Base-by-base conservation (phyloP, 2,797 vertebrate species). In the Cyclura pinguis region DNA sequence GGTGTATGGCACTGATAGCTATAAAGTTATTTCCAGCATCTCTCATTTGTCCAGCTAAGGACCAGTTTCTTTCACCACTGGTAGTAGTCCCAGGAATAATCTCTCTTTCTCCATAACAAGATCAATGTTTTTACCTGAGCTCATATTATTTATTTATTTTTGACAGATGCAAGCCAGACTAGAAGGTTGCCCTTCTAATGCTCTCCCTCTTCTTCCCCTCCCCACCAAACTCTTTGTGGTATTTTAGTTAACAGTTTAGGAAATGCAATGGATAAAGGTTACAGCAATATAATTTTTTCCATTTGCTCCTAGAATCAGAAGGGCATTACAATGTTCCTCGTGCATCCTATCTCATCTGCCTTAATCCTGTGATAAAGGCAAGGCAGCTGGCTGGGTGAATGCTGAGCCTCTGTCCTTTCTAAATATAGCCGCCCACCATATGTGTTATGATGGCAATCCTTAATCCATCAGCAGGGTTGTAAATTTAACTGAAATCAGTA, bases 401-500 rank as follows among this genome's bases (percentile, higher is more conserved):
- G 59, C 62, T 87, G 80, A 84, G 73, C 16, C 32, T 38, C 32
- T 90, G 83, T 35, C 81, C 74, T 87, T 83, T 92, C 88, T 89
- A 92, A 89, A 89, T 84, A 87, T 84, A 84, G 52, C 24, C 42
- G 74, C 29, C 35, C 50, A 88, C 81, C 80, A 84, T 88, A 88
- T 88, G 81, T 50, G 78, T 91, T 88, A 84, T 88, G 86, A 84
- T 52, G 88, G 62, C 86, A 80, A 72, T 88, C 52, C 90, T 80
- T 88, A 91, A 91, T 91, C 86, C 90, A 84, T 18, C 32, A 47
- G 50, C 80, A 72, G 52, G 59, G 14, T 55, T 78, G 74, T 84
- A 13, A 35, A 84, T 77, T 88, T 91, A 84, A 91, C 82, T 91
- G 73, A 84, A 88, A 91, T 91, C 73, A 78, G 62, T 52, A 72